Conservation (phyloP, 2,113 vertebrate genomes). For the Hippocampus mohnikei region DNA sequence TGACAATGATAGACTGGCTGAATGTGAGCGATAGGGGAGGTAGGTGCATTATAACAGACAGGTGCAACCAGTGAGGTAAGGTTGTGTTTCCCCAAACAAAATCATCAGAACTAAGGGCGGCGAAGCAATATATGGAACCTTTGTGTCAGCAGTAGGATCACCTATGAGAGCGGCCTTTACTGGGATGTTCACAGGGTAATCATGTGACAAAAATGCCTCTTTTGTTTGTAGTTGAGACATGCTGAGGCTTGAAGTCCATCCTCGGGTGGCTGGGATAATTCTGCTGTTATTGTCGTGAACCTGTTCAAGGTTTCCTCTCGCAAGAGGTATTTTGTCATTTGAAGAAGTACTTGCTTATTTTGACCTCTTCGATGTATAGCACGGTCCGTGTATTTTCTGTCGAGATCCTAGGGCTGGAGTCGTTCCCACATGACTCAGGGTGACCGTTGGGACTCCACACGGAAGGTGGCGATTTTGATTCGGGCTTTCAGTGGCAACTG, state of each 20-base stretch:
- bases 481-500: not conserved
- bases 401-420: no score
- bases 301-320: not conserved
- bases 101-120: slow-evolving; percentile 1
- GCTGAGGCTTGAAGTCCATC: slow-evolving; percentile 14
- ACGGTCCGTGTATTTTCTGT: no score
- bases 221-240: slow-evolving; percentile 47
- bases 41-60: slow-evolving; percentile 42
- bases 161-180: slow-evolving; percentile 12
- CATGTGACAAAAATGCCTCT: slow-evolving; percentile 19
- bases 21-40: not conserved
- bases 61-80: slow-evolving; percentile 39
- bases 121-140: not conserved
- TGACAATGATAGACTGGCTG: not conserved
- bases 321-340: not conserved
- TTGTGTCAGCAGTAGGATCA: not conserved
- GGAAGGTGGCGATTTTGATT: no score
- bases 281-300: not conserved
- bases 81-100: slow-evolving; percentile 24
- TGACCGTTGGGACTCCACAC: no score
- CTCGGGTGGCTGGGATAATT: slow-evolving; percentile 16
- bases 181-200: slow-evolving; percentile 15
- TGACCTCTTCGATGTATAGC: no score
- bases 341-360: not conserved
- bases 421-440: no score